Percentiles rank a stretch among this genome's conserved stretches.
Evolutionary conservation across 2,888 invertebrate species (phyloP).

Genomic region (Osmoderma eremita): DNA sequence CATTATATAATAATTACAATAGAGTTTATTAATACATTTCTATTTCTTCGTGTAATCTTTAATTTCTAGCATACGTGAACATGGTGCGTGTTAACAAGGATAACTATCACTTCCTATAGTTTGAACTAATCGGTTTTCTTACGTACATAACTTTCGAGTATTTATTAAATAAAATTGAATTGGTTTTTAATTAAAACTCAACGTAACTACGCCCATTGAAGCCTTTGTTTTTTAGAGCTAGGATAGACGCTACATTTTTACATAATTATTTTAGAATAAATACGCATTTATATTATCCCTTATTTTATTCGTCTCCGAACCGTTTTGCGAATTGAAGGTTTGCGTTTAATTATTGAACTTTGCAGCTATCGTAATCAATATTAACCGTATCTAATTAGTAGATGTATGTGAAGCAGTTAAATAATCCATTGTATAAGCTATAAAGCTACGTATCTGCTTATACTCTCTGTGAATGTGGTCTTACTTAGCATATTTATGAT

Average conservation of each 20-base stretch:
- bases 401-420: no score
- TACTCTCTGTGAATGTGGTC: no score
- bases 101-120: background rate
- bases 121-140: slow-evolving; percentile 4
- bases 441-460: no score
- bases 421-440: no score
- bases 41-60: slow-evolving; percentile 42
- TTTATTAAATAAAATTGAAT: no score
- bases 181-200: no score
- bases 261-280: slow-evolving; percentile 34
- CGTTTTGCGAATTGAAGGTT: slow-evolving; percentile 6
- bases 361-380: no score
- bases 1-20: slow-evolving; percentile 47
- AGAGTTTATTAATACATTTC: slow-evolving; percentile 42
- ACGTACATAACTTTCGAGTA: slow-evolving; percentile 36
- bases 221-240: background rate
- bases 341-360: no score
- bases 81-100: no score
- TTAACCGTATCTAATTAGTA: no score
- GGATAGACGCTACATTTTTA: background rate
- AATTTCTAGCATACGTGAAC: background rate
- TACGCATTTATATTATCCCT: slow-evolving; percentile 27
- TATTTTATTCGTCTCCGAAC: background rate
- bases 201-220: slow-evolving; percentile 19
- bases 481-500: no score